phyloP scores from a whole-genome alignment of 2,888 invertebrate genomes.

The Brenthis hecate region DNA sequence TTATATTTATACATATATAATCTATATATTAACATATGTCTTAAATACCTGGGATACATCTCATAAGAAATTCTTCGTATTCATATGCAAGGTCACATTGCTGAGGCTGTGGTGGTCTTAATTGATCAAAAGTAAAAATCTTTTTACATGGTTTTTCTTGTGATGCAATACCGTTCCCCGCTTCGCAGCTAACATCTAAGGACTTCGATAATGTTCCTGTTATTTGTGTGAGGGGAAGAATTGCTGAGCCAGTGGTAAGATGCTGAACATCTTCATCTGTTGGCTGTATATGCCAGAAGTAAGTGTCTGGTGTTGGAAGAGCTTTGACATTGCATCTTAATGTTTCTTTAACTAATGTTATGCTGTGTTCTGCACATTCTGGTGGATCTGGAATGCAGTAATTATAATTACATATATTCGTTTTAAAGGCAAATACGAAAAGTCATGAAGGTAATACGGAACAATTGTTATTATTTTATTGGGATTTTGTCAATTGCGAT shows the following conservation, averaged over 20 bases:
- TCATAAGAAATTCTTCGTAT: slow-evolving; percentile 72
- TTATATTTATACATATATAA: too few relatives aligned
- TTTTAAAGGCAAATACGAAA: not conserved
- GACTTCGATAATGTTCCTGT: slow-evolving; percentile 64
- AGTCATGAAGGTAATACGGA: not conserved
- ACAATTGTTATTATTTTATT: too few relatives aligned
- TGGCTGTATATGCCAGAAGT: slow-evolving; percentile 72
- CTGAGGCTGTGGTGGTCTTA: slow-evolving; percentile 68
- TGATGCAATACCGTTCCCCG: slow-evolving; percentile 68
- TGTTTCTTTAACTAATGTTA: slow-evolving; percentile 65
- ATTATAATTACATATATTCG: not conserved
- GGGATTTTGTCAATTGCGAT: too few relatives aligned
- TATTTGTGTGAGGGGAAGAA: slow-evolving; percentile 66
- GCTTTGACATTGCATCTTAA: slow-evolving; percentile 67
- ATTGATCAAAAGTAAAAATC: slow-evolving; percentile 61
- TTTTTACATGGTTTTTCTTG: slow-evolving; percentile 67
- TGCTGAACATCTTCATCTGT: slow-evolving; percentile 65
- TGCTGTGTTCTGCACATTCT: slow-evolving; percentile 64
- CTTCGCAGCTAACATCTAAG: slow-evolving; percentile 66
- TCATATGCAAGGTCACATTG: slow-evolving; percentile 73
- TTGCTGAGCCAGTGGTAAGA: slow-evolving; percentile 67
- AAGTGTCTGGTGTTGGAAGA: slow-evolving; percentile 67
- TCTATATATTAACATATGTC: not conserved
- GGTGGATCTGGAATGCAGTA: slow-evolving; percentile 61
- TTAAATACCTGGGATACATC: slow-evolving; percentile 69